Conservation (phyloP, 2,888 invertebrate species). For the Spialia ferax region DNA sequence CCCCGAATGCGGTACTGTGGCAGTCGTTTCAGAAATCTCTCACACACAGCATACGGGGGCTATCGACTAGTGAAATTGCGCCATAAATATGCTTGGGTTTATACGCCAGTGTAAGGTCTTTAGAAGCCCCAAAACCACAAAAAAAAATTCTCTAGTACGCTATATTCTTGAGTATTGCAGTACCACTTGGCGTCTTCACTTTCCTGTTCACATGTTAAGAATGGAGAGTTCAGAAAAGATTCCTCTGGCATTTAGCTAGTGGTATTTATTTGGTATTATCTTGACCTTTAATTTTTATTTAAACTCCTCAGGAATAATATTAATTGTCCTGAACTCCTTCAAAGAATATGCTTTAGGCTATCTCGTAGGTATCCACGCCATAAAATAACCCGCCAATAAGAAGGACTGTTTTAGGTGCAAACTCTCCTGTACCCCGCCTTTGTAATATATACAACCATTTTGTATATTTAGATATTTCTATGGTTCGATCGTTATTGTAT, state of each 20-base stretch:
- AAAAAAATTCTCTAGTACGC: neutral
- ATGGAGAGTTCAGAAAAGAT: neutral
- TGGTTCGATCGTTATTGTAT: neutral
- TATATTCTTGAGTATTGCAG: neutral
- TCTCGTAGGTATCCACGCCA: too few relatives aligned
- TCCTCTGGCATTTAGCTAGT: neutral
- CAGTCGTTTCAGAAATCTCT: too few relatives aligned
- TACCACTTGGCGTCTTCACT: neutral
- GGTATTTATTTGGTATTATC: neutral
- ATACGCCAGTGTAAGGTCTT: too few relatives aligned
- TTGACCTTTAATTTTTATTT: neutral
- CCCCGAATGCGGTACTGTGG: too few relatives aligned
- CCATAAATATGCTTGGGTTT: neutral
- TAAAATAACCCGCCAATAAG: too few relatives aligned
- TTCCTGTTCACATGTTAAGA: neutral
- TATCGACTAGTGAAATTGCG: too few relatives aligned
- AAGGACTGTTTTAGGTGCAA: neutral
- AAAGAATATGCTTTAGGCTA: neutral
- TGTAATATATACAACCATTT: neutral
- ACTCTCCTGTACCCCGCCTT: neutral
- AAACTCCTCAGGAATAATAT: neutral
- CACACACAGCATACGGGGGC: too few relatives aligned
- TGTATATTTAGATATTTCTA: neutral
- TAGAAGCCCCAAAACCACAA: neutral
- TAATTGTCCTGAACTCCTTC: neutral